phyloP scores from a whole-genome alignment of 2,888 invertebrate species.

The Philaethria dido region DNA sequence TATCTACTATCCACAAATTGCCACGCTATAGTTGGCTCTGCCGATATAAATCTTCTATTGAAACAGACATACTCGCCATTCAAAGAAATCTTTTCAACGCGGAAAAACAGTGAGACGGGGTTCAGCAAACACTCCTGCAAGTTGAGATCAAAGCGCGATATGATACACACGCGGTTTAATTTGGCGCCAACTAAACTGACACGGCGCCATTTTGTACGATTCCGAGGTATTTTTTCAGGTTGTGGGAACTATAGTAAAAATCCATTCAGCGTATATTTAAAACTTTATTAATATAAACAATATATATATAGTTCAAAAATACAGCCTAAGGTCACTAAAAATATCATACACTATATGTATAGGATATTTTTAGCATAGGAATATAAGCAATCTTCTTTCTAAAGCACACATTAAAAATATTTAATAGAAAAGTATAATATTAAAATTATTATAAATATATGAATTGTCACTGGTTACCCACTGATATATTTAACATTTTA shows the following conservation, averaged over 20 bases:
- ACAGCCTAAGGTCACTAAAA: no score
- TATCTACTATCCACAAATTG: constrained; percentile 80
- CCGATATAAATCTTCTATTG: constrained; percentile 78
- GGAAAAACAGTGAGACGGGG: constrained; percentile 73
- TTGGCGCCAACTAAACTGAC: constrained; percentile 74
- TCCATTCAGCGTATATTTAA: neutral
- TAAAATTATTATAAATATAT: no score
- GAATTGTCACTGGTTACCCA: no score
- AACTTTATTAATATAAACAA: no score
- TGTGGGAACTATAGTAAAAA: constrained; percentile 12
- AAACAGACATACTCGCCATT: constrained; percentile 60
- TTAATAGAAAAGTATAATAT: no score
- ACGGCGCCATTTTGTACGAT: constrained; percentile 74
- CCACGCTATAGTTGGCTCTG: constrained; percentile 72
- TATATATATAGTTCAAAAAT: no score
- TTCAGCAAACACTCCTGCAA: constrained; percentile 69
- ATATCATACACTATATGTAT: no score
- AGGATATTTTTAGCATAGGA: no score
- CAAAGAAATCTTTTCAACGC: constrained; percentile 68
- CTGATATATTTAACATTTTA: no score
- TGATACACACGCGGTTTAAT: constrained; percentile 75
- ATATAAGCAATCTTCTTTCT: no score
- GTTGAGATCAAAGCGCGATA: constrained; percentile 81
- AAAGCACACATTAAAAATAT: no score
- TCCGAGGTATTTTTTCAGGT: constrained; percentile 52